phyloP scores from a whole-genome alignment of 2,888 invertebrate genomes.

The Galeopsomyia nigrocyanea region DNA sequence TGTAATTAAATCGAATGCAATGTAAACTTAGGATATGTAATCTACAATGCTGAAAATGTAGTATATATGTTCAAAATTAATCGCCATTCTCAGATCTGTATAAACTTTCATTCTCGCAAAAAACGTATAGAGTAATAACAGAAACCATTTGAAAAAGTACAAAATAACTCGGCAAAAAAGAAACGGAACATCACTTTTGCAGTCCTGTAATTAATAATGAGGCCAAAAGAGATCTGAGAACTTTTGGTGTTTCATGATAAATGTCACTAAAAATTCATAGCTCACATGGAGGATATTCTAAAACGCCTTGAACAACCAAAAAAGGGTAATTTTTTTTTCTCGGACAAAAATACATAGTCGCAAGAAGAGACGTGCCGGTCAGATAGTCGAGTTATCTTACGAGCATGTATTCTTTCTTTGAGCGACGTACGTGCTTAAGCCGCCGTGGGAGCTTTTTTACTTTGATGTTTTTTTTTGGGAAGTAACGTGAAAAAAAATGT shows the following conservation, averaged over 20 bases:
- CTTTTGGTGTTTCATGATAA: slow-evolving; percentile 40
- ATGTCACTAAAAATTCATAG: slow-evolving; percentile 6
- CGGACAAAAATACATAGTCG: slow-evolving; percentile 15
- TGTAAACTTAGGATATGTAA: neutral
- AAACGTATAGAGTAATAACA: no score
- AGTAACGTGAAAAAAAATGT: no score
- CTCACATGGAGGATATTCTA: neutral
- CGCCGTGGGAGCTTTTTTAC: no score
- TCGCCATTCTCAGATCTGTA: slow-evolving; percentile 32
- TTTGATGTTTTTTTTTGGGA: no score
- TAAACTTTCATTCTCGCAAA: slow-evolving; percentile 5
- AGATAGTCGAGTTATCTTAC: slow-evolving; percentile 28
- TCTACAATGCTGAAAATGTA: slow-evolving; percentile 48
- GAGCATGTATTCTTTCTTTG: slow-evolving; percentile 22
- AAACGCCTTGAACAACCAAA: slow-evolving; percentile 9
- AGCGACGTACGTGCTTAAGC: slow-evolving; percentile 34
- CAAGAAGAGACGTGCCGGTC: slow-evolving; percentile 15
- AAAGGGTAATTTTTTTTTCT: slow-evolving; percentile 25
- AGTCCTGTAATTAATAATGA: slow-evolving; percentile 11
- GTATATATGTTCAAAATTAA: slow-evolving; percentile 10
- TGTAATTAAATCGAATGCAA: neutral
- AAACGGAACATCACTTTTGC: slow-evolving; percentile 18
- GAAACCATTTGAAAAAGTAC: no score
- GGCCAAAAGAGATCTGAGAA: slow-evolving; percentile 42
- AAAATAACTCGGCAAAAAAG: no score